Conservation (phyloP, 1,140 invertebrate genomes). For the Anagrus nilaparvatae region DNA sequence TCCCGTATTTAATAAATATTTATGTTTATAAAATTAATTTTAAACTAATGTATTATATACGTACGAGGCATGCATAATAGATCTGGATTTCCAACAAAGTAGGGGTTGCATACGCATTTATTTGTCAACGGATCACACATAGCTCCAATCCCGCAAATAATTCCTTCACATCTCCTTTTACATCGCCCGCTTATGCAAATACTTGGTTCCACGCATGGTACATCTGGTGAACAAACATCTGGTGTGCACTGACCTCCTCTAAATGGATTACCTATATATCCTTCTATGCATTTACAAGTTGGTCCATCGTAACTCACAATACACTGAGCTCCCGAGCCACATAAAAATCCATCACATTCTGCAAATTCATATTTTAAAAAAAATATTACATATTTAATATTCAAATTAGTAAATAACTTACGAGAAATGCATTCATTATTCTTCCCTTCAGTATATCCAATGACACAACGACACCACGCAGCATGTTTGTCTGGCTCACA, state of each 20-base stretch:
- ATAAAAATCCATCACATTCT: slow-evolving; percentile 72
- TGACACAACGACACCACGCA: slow-evolving; percentile 75
- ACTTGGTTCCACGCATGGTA: slow-evolving; percentile 66
- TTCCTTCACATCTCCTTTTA: slow-evolving; percentile 72
- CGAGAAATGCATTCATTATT: slow-evolving; percentile 71
- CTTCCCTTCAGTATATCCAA: slow-evolving; percentile 66
- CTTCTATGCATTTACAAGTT: slow-evolving; percentile 77
- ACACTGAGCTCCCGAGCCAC: slow-evolving; percentile 74
- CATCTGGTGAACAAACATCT: slow-evolving; percentile 65
- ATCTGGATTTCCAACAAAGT: slow-evolving; percentile 81
- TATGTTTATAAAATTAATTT: neutral
- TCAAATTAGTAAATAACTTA: slow-evolving; percentile 34
- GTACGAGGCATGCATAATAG: slow-evolving; percentile 84
- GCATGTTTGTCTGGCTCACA: slow-evolving; percentile 82
- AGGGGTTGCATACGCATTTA: slow-evolving; percentile 76
- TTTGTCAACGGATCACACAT: slow-evolving; percentile 69
- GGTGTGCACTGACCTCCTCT: slow-evolving; percentile 72
- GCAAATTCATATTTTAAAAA: slow-evolving; percentile 22
- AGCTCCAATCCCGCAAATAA: slow-evolving; percentile 73
- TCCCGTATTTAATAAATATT: neutral
- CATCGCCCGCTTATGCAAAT: slow-evolving; percentile 77
- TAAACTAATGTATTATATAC: no score
- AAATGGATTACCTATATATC: slow-evolving; percentile 81
- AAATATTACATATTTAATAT: slow-evolving; percentile 8
- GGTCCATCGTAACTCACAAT: slow-evolving; percentile 76